Evolutionary conservation across 1,140 invertebrate species (phyloP).

Genomic region (Papilio machaon): DNA sequence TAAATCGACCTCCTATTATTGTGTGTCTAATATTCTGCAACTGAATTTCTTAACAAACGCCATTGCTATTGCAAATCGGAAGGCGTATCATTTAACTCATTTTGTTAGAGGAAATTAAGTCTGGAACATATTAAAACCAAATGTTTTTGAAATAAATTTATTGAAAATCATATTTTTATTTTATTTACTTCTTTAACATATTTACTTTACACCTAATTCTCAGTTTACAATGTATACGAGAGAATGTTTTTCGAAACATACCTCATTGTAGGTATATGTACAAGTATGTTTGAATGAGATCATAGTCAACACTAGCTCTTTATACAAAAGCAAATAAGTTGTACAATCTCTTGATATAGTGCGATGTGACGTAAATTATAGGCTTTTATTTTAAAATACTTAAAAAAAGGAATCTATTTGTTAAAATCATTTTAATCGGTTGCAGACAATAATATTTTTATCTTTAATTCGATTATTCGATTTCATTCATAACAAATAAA

Average conservation of each 20-base stretch:
- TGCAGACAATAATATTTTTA: background rate
- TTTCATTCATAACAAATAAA: background rate
- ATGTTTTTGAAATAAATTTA: background rate
- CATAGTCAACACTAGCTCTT: constrained; percentile 18
- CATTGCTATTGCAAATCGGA: background rate
- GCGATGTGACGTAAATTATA: background rate
- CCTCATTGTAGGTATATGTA: background rate
- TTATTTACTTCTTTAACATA: background rate
- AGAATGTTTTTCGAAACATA: background rate
- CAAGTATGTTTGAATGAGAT: constrained; percentile 27
- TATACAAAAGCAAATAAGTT: constrained; percentile 8
- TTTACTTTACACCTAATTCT: background rate
- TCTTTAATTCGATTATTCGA: background rate
- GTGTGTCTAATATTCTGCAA: background rate
- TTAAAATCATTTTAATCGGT: background rate
- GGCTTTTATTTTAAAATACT: background rate
- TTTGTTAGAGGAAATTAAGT: background rate
- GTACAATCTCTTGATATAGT: background rate
- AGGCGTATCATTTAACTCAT: background rate
- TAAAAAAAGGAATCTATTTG: background rate
- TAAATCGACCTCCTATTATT: too few relatives aligned
- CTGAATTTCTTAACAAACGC: background rate
- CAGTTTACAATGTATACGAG: background rate
- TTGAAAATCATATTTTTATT: background rate
- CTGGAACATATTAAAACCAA: background rate